Conservation (phyloP, 1,140 invertebrate species). For the Brachionus koreanus region DNA sequence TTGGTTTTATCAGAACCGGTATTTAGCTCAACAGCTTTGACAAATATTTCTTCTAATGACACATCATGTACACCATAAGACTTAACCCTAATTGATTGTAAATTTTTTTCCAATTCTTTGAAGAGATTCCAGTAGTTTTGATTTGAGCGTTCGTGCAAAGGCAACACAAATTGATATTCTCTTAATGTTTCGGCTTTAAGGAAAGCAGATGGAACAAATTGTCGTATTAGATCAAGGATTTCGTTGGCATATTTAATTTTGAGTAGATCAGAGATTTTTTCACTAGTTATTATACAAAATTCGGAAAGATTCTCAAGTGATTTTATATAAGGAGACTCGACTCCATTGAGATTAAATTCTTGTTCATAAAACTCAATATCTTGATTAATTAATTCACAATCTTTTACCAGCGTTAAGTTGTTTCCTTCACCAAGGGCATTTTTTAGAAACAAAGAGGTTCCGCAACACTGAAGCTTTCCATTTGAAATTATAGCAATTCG, state of each 20-base stretch:
- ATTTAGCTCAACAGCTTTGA: slow-evolving; percentile 45
- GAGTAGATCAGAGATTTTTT: not conserved
- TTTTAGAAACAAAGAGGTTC: slow-evolving; percentile 67
- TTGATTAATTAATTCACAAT: slow-evolving; percentile 13
- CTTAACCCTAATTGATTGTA: slow-evolving; percentile 35
- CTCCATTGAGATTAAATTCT: not conserved
- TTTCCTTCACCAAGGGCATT: slow-evolving; percentile 65
- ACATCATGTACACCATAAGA: slow-evolving; percentile 45
- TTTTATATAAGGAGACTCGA: not conserved
- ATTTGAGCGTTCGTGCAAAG: slow-evolving; percentile 50
- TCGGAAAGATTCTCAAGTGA: not conserved
- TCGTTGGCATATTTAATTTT: slow-evolving; percentile 41
- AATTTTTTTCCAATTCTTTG: slow-evolving; percentile 52
- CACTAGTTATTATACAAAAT: not conserved
- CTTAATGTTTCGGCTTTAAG: slow-evolving; percentile 55
- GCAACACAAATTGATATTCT: slow-evolving; percentile 60
- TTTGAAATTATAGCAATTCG: slow-evolving; percentile 68
- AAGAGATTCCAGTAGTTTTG: slow-evolving; percentile 35
- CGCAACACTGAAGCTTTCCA: slow-evolving; percentile 65
- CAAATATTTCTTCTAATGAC: slow-evolving; percentile 47
- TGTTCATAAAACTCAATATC: not conserved
- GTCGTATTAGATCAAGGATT: slow-evolving; percentile 56
- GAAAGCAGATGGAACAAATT: slow-evolving; percentile 56
- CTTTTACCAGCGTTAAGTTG: slow-evolving; percentile 54
- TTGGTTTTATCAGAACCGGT: not conserved